These are phyloP conservation scores for Calameuta pallipes DNA, from an alignment of 2,888 invertebrate species.

Conservation along the genomic window DNA sequence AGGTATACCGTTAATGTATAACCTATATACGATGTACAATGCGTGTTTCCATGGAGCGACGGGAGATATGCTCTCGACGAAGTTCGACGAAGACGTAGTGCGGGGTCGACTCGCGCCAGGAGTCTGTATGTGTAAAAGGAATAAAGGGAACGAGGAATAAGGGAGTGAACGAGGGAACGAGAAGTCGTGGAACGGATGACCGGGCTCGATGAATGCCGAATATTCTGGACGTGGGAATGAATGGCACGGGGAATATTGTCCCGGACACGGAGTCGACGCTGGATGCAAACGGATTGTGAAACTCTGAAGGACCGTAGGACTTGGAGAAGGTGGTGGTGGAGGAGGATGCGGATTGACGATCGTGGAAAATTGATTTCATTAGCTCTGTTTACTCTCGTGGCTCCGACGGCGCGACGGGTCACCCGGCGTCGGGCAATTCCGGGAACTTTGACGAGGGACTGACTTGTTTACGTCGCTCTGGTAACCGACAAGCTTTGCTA, in stretches of 20 bases:
- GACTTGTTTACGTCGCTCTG: background rate
- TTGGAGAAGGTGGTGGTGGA: background rate
- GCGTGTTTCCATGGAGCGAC: constrained; percentile 16
- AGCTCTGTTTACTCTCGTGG: background rate
- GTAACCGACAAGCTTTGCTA: background rate
- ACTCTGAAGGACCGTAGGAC: background rate
- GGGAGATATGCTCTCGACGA: constrained; percentile 30
- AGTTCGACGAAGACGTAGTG: constrained; percentile 31
- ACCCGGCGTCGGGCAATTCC: background rate
- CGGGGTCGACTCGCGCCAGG: constrained; percentile 33
- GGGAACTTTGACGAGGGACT: background rate
- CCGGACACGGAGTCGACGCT: background rate
- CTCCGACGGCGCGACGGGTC: background rate
- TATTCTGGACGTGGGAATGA: background rate
- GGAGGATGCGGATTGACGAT: background rate
- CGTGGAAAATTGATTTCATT: background rate
- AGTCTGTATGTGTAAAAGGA: constrained; percentile 11
- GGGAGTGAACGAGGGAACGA: background rate
- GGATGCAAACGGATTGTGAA: background rate
- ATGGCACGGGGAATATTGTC: background rate
- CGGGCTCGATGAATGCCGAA: background rate
- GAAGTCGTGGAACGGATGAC: background rate
- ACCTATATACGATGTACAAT: background rate
- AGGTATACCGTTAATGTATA: background rate
- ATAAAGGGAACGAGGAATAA: background rate